phyloP scores from a whole-genome alignment of 1,140 invertebrate genomes.

The Anagrus nilaparvatae region DNA sequence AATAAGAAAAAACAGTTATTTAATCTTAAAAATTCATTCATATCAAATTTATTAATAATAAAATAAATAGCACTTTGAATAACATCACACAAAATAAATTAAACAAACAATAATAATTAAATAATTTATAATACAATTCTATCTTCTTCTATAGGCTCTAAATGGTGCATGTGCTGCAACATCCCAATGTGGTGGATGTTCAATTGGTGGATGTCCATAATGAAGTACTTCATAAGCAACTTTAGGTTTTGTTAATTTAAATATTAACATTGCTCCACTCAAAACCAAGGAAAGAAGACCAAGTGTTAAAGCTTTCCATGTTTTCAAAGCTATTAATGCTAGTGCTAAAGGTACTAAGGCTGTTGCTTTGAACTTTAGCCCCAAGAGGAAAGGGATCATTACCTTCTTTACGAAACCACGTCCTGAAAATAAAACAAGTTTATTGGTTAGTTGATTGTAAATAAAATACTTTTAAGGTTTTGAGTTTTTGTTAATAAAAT shows the following conservation, averaged over 20 bases:
- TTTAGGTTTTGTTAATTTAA: conserved; percentile 75
- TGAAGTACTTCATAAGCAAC: conserved; percentile 72
- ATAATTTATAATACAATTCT: not conserved
- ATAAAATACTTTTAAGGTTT: too few relatives aligned
- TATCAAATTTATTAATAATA: not conserved
- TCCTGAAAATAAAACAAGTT: conserved; percentile 40
- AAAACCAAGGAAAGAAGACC: conserved; percentile 72
- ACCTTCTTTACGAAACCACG: conserved; percentile 74
- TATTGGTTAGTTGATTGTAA: not conserved
- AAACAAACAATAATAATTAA: conserved; percentile 22
- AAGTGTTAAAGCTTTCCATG: conserved; percentile 76
- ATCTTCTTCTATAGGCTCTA: conserved; percentile 34
- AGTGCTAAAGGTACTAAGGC: conserved; percentile 68
- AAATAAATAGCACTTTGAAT: conserved; percentile 6
- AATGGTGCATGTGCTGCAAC: conserved; percentile 51
- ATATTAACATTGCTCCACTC: conserved; percentile 71
- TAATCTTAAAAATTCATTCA: conserved; percentile 4
- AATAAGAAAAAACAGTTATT: too few relatives aligned
- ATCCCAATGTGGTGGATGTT: conserved; percentile 56
- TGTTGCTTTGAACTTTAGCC: conserved; percentile 74
- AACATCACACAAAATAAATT: conserved; percentile 19
- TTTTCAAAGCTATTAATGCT: conserved; percentile 72
- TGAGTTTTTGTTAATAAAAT: not conserved
- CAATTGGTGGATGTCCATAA: conserved; percentile 67
- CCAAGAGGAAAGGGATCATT: conserved; percentile 70